phyloP scores from a whole-genome alignment of 1,140 invertebrate genomes.

The Phenacoccus solenopsis region DNA sequence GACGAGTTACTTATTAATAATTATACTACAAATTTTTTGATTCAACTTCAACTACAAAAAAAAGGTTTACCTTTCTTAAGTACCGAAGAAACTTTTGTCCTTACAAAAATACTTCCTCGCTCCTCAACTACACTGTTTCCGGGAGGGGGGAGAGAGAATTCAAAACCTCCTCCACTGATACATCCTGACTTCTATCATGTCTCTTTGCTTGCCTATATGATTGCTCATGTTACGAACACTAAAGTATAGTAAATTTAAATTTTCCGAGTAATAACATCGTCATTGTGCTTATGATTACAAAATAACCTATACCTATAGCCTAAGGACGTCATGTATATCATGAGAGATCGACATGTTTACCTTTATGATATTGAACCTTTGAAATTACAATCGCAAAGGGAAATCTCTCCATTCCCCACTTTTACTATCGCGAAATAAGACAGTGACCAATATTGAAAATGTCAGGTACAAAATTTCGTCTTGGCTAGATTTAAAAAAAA shows the following conservation, averaged over 20 bases:
- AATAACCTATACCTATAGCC: constrained; percentile 38
- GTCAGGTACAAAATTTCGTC: constrained; percentile 84
- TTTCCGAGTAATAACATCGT: neutral
- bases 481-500: constrained; percentile 61
- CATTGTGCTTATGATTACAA: too few species aligned
- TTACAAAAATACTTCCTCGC: too few species aligned
- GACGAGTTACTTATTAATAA: too few species aligned
- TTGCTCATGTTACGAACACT: constrained; percentile 83
- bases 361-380: constrained; percentile 80
- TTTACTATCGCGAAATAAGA: constrained; percentile 55
- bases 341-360: constrained; percentile 96
- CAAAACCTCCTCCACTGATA: too few species aligned
- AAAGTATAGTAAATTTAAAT: constrained; percentile 38
- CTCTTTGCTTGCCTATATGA: constrained; percentile 88
- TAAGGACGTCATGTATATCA: constrained; percentile 90
- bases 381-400: constrained; percentile 65
- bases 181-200: too few species aligned
- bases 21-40: too few species aligned
- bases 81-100: too few species aligned
- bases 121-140: too few species aligned
- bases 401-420: constrained; percentile 71
- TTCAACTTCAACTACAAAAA: too few species aligned
- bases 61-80: too few species aligned
- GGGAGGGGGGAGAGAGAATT: too few species aligned
- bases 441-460: constrained; percentile 72